These are phyloP conservation scores for Thymelicus sylvestris DNA, from an alignment of 2,888 invertebrate genomes.

Conservation along the genomic window DNA sequence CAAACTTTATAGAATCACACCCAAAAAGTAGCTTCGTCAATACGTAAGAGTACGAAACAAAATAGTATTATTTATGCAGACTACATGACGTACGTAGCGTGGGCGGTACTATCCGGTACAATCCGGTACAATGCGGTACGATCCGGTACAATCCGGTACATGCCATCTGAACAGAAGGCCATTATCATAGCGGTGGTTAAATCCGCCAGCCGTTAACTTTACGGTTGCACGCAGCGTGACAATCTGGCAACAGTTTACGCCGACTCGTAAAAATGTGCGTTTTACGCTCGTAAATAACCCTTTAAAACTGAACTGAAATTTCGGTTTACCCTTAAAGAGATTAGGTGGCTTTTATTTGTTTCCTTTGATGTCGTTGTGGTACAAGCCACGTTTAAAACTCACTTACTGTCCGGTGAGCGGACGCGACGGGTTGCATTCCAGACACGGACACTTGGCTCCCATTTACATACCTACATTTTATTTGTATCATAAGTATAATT, in stretches of 20 bases:
- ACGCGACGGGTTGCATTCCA: not conserved
- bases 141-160: too few relatives aligned
- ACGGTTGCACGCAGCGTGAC: slow-evolving; percentile 22
- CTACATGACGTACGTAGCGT: too few relatives aligned
- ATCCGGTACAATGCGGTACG: too few relatives aligned
- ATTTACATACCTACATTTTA: too few relatives aligned
- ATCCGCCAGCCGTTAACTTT: slow-evolving; percentile 26
- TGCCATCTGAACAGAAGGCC: not conserved
- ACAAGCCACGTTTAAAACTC: not conserved
- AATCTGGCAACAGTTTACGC: slow-evolving; percentile 21
- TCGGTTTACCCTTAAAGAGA: slow-evolving; percentile 13
- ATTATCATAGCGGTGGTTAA: slow-evolving; percentile 18
- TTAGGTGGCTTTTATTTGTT: slow-evolving; percentile 1
- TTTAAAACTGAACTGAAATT: slow-evolving; percentile 25
- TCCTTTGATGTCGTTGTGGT: slow-evolving; percentile 2
- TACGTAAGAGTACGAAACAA: too few relatives aligned
- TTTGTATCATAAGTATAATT: not conserved
- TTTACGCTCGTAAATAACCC: slow-evolving; percentile 24
- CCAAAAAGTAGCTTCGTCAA: too few relatives aligned
- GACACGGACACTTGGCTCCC: not conserved
- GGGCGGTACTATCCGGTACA: too few relatives aligned
- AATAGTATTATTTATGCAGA: too few relatives aligned
- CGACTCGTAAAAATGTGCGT: slow-evolving; percentile 28
- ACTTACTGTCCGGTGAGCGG: not conserved
- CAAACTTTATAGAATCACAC: too few relatives aligned